Percentiles rank a stretch among this genome's conserved stretches.
These are phyloP conservation scores for Dorcus parallelipipedus DNA, from an alignment of 2,888 invertebrate species.

Conservation along the genomic window DNA sequence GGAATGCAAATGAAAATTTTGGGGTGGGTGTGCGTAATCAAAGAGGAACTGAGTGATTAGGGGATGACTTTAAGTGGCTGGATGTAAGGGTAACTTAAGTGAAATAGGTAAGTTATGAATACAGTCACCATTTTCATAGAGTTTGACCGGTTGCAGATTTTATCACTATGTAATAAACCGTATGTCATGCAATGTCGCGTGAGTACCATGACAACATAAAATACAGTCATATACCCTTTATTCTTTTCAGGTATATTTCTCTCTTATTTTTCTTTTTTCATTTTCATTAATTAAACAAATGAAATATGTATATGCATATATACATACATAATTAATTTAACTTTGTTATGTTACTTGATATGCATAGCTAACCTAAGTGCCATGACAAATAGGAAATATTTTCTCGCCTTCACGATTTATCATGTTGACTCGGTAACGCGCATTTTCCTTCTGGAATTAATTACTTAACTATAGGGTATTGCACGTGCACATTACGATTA, in stretches of 20 bases:
- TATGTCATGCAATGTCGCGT: conserved; percentile 48
- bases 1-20: too few species aligned
- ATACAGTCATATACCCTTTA: conserved; percentile 44
- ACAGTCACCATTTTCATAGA: conserved; percentile 35
- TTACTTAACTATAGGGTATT: conserved; percentile 11
- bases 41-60: conserved; percentile 1
- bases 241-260: conserved; percentile 38
- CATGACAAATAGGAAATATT: conserved; percentile 17
- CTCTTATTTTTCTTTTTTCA: conserved; percentile 33
- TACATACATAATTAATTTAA: conserved; percentile 16
- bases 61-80: conserved; percentile 12
- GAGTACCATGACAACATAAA: conserved; percentile 47
- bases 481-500: too few species aligned
- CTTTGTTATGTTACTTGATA: conserved; percentile 2
- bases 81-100: conserved; percentile 29
- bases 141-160: conserved; percentile 44
- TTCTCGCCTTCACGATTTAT: conserved; percentile 20
- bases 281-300: conserved; percentile 46
- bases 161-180: conserved; percentile 45
- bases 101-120: conserved; percentile 34
- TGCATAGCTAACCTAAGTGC: conserved; percentile 7
- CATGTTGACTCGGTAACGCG: conserved; percentile 13
- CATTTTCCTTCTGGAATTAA: conserved; percentile 17
- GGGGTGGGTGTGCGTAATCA: too few species aligned
- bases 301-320: conserved; percentile 39